These are phyloP conservation scores for Dermatemys mawii DNA, from an alignment of 2,113 vertebrate genomes.

Conservation along the genomic window DNA sequence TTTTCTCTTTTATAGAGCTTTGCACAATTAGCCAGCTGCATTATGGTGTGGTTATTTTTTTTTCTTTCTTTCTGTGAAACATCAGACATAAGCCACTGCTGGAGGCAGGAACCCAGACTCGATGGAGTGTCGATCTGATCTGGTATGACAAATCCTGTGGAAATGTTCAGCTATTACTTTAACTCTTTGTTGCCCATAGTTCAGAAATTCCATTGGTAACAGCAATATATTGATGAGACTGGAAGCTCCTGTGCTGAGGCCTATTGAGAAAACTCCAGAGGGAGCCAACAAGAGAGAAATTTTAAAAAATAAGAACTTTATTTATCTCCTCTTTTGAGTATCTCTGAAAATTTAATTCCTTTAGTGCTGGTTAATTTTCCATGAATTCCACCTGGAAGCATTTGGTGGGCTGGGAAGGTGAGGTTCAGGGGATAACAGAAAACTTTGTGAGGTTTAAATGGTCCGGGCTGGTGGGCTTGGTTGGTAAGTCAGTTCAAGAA, in stretches of 20 bases:
- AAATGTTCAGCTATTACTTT: constrained; percentile 24
- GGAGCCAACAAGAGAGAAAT: neutral
- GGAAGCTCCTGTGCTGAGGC: neutral
- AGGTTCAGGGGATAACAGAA: neutral
- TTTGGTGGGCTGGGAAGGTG: neutral
- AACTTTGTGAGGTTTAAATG: neutral
- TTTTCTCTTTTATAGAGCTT: neutral
- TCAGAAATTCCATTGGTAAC: constrained; percentile 35
- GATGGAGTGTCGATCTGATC: neutral
- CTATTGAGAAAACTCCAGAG: neutral
- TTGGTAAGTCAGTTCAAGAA: neutral
- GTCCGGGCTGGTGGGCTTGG: neutral
- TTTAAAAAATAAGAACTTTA: neutral
- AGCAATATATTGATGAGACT: neutral
- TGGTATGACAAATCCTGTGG: neutral
- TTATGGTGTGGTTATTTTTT: neutral
- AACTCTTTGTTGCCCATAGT: neutral
- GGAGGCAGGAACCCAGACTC: constrained; percentile 23
- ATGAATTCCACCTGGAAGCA: neutral
- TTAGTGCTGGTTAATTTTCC: neutral
- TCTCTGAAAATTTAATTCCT: neutral
- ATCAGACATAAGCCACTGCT: neutral
- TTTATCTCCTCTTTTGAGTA: neutral
- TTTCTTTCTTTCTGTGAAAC: constrained; percentile 16
- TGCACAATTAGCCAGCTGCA: constrained; percentile 17